Conservation (phyloP, 2,888 invertebrate species). For the Luperina testacea region DNA sequence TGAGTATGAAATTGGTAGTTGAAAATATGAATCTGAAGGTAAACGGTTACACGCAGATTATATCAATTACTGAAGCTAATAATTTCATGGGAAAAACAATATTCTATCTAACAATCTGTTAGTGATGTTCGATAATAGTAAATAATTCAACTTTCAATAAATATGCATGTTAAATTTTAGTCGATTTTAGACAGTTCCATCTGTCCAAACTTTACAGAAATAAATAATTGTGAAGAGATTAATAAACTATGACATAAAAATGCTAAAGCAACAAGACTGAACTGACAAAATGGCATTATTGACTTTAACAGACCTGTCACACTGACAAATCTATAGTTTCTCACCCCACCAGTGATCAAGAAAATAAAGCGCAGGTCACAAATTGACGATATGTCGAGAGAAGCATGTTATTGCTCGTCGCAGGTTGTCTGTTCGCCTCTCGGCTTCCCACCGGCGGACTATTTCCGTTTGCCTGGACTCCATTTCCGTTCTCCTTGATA, state of each 20-base stretch:
- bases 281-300: background rate
- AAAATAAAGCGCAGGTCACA: conserved; percentile 48
- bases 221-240: background rate
- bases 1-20: background rate
- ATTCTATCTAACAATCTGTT: background rate
- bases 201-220: background rate
- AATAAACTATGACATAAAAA: background rate
- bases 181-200: background rate
- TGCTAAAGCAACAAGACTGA: background rate
- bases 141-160: background rate
- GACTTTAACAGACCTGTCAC: background rate
- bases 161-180: background rate
- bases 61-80: background rate
- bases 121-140: background rate
- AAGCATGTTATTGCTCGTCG: conserved; percentile 51
- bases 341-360: background rate
- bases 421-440: conserved; percentile 53
- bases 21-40: background rate
- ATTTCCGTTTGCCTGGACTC: conserved; percentile 74
- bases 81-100: background rate
- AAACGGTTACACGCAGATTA: background rate
- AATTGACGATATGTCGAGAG: conserved; percentile 19
- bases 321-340: background rate
- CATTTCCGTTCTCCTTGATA: conserved; percentile 71
- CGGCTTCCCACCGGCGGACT: conserved; percentile 68